phyloP scores from a whole-genome alignment of 2,113 vertebrate genomes.

The Pardalotus punctatus region DNA sequence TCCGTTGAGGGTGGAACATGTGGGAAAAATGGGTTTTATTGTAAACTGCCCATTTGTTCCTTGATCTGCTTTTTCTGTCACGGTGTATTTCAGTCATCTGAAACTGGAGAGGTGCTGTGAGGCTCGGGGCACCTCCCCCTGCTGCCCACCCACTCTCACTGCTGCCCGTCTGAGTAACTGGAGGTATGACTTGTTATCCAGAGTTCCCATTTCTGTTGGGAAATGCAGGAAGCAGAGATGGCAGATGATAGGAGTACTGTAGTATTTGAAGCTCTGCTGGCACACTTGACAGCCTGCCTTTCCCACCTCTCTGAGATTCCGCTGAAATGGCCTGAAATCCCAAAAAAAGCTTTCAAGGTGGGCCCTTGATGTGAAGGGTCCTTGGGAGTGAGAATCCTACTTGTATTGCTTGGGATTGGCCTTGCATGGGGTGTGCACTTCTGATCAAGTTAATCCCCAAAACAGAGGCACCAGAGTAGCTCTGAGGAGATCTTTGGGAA shows the following conservation, averaged over 20 bases:
- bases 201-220: background rate
- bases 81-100: background rate
- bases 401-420: accelerated
- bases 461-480: background rate
- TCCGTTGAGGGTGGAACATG: accelerated
- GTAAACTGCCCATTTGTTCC: background rate
- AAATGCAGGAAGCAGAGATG: background rate
- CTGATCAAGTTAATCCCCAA: background rate
- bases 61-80: background rate
- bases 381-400: background rate
- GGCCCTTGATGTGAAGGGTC: background rate
- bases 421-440: background rate
- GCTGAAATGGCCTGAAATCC: background rate
- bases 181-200: background rate
- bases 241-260: background rate
- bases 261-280: background rate
- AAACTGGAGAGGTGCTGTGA: background rate
- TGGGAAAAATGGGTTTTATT: background rate
- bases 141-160: background rate
- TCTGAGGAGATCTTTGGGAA: background rate
- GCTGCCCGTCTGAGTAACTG: background rate
- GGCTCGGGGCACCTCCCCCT: background rate
- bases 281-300: background rate
- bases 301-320: background rate
- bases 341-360: background rate